Evolutionary conservation across 2,888 invertebrate species (phyloP).

Genomic region (Lapara coniferarum): DNA sequence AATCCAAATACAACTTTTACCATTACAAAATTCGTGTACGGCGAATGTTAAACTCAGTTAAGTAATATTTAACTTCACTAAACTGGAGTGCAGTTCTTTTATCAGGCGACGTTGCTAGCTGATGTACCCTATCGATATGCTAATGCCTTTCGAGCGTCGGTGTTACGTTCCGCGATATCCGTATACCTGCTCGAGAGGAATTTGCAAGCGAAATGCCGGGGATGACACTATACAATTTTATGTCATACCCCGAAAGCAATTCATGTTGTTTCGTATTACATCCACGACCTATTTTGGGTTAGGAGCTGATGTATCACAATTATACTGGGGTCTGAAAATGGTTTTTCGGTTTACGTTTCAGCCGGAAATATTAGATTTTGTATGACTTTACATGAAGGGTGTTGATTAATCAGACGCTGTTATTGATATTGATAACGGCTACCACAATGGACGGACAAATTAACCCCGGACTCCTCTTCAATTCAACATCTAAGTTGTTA

Average conservation of each 20-base stretch:
- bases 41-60: neutral
- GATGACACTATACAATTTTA: constrained; percentile 37
- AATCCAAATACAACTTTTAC: constrained; percentile 17
- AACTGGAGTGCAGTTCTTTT: constrained; percentile 27
- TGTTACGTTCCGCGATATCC: constrained; percentile 45
- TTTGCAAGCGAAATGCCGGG: constrained; percentile 56
- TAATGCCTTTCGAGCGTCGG: constrained; percentile 41
- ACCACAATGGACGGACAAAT: too few species aligned
- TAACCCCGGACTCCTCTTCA: too few species aligned
- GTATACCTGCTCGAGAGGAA: constrained; percentile 48
- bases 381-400: too few species aligned
- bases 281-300: constrained; percentile 19
- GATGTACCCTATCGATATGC: constrained; percentile 53
- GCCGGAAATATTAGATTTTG: too few species aligned
- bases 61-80: constrained; percentile 24
- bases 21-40: constrained; percentile 6
- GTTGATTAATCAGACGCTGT: too few species aligned
- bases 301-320: neutral
- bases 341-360: too few species aligned
- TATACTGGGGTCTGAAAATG: constrained; percentile 2
- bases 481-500: too few species aligned
- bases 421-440: too few species aligned
- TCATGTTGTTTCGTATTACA: constrained; percentile 19
- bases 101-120: constrained; percentile 23
- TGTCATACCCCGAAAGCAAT: constrained; percentile 18